These are phyloP conservation scores for Blastobasis lacticolella DNA, from an alignment of 2,888 invertebrate species.

Conservation along the genomic window DNA sequence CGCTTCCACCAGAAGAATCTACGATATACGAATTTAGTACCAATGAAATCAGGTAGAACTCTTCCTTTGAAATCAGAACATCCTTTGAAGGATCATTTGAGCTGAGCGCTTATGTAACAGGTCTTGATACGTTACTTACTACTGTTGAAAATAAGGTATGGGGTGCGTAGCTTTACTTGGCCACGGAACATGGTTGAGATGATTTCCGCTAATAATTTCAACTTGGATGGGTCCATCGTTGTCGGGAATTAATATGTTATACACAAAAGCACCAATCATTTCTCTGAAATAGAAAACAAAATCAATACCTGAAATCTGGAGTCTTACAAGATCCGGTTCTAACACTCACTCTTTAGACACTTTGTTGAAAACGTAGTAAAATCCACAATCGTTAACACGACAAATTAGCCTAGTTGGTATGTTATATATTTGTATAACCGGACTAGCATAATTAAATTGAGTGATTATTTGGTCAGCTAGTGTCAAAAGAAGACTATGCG, in stretches of 20 bases:
- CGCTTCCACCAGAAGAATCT: background rate
- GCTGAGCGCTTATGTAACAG: background rate
- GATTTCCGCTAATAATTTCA: background rate
- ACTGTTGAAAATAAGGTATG: background rate
- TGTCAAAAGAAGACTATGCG: too few relatives aligned
- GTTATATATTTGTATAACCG: too few relatives aligned
- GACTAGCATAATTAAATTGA: too few relatives aligned
- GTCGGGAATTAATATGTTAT: background rate
- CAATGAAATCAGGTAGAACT: background rate
- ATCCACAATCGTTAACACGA: too few relatives aligned
- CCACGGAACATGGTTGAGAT: background rate
- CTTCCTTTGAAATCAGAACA: background rate
- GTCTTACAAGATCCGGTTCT: too few relatives aligned
- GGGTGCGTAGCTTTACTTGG: background rate
- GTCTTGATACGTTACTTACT: background rate
- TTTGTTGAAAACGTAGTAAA: too few relatives aligned
- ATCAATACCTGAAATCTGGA: too few relatives aligned
- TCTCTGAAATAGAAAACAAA: too few relatives aligned
- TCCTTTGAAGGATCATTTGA: background rate
- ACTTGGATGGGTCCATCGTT: background rate
- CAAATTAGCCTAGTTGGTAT: too few relatives aligned
- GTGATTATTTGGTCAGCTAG: too few relatives aligned
- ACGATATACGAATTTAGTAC: background rate
- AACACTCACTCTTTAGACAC: too few relatives aligned
- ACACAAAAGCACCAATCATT: background rate